A percentile compares a stretch with the other conserved stretches of the same genome.
phyloP scores from a whole-genome alignment of 2,888 invertebrate genomes.

The Isoperla grammatica region DNA sequence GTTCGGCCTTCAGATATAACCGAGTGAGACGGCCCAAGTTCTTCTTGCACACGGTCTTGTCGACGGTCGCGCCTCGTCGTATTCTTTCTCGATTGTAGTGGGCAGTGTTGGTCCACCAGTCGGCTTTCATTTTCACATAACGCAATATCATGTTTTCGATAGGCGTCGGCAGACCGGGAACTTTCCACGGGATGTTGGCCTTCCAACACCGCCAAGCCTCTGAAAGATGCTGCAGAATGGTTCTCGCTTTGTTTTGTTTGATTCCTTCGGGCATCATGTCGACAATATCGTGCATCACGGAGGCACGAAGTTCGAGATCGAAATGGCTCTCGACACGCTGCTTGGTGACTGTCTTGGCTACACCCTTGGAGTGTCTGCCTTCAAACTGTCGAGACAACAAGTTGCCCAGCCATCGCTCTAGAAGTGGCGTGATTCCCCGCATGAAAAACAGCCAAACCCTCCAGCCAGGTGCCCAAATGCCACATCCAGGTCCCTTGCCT shows the following conservation, averaged over 20 bases:
- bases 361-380: conserved; percentile 98
- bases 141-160: conserved; percentile 99
- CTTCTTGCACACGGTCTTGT: conserved; percentile 99
- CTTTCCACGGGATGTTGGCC: conserved; percentile 99
- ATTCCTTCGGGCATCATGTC: conserved; percentile 99
- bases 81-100: conserved; percentile 99
- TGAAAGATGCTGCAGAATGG: conserved; percentile 96
- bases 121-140: conserved; percentile 99
- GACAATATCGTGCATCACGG: conserved; percentile 92
- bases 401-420: conserved; percentile 99
- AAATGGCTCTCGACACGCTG: conserved; percentile 99
- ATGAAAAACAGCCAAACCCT: conserved; percentile 99
- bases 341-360: conserved; percentile 99
- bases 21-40: conserved; percentile 97
- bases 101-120: conserved; percentile 99
- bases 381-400: conserved; percentile 97
- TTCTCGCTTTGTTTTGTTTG: conserved; percentile 98
- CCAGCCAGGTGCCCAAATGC: conserved; percentile 99
- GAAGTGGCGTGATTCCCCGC: conserved; percentile 95
- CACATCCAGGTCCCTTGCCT: conserved; percentile 97
- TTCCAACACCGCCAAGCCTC: conserved; percentile 99
- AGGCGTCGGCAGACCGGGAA: conserved; percentile 96
- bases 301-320: conserved; percentile 95
- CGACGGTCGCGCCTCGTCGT: conserved; percentile 98
- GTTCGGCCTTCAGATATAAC: conserved; percentile 94